Base-by-base conservation (phyloP, 2,888 invertebrate genomes). In the Mythimna albipuncta region DNA sequence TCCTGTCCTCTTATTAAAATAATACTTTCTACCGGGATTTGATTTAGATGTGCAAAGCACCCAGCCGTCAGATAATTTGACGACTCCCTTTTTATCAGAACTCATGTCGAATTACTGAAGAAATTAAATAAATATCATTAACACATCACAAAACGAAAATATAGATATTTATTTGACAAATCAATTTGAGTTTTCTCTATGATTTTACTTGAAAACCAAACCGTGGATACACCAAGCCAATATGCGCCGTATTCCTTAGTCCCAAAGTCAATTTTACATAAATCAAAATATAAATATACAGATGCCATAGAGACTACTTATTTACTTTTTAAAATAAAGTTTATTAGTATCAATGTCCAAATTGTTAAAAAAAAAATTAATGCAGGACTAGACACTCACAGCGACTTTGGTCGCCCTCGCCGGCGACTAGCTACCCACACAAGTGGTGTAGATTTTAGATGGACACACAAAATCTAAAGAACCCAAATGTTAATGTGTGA, bases 21-120 rank as follows among this genome's bases (percentile, higher is more conserved):
- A 96, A 90, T 96, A 96, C 84, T 93, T 94, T 86, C 94, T 93
- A 10, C 94, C 95, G 32, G 94, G 94, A 82, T 89, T 95, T 41
- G 95, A 95, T 88, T 95, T 96, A 6, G 96, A 96, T 55, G 91
- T 88, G 86, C 96, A 96, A 72, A 93, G 89, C 50, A 94, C 91
- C 96, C 96, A 96, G 75, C 96, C 96, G 73, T 93, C 93, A 91
- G 97, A 97, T 78, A 95, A 82, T 90, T 97, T 87, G 62, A 90
- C 87, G 63, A 86, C 88, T 66, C 89, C 90, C 82, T 91, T 92
- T 88, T 91, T 92, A 85, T 89, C 87, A 79, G 93, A 90, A 92
- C 90, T 94, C 96, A 96, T 96, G 77, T 82, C 86, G 85, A 88
- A 87, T 80, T 87, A 79, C n/a, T 79, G 64, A 61, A 54, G 77